Percentiles rank a stretch among this genome's conserved stretches.
phyloP scores from a whole-genome alignment of 2,113 vertebrate genomes.

The Xiphias gladius region DNA sequence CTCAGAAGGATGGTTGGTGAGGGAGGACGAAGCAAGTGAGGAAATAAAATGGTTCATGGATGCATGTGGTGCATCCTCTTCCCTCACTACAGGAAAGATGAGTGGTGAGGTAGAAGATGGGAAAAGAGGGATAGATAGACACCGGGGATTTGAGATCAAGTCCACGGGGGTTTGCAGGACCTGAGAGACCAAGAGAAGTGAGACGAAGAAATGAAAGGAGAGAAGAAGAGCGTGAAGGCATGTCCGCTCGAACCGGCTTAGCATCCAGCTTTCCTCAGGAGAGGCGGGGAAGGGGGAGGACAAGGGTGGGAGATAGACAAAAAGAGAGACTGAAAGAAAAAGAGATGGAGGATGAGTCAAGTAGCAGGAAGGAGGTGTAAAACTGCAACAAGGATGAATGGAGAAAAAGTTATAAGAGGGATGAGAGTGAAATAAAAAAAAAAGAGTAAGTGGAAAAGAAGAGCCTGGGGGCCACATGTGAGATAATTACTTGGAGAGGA shows the following conservation, averaged over 20 bases:
- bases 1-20: slow-evolving; percentile 3
- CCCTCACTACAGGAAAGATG: not conserved
- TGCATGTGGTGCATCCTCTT: slow-evolving; percentile 27
- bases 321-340: slow-evolving; percentile 25
- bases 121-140: slow-evolving; percentile 30
- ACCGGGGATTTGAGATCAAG: slow-evolving; percentile 29
- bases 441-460: slow-evolving; percentile 25
- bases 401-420: slow-evolving; percentile 27
- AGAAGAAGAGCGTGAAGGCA: slow-evolving; percentile 51
- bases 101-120: slow-evolving; percentile 44
- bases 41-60: slow-evolving; percentile 33
- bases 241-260: slow-evolving; percentile 52
- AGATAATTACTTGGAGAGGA: slow-evolving; percentile 38
- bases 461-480: not conserved
- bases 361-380: slow-evolving; percentile 23
- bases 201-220: slow-evolving; percentile 51
- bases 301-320: not conserved
- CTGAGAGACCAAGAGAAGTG: slow-evolving; percentile 34
- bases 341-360: slow-evolving; percentile 26
- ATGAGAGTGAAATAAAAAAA: slow-evolving; percentile 16
- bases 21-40: slow-evolving; percentile 17
- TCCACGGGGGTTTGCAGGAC: slow-evolving; percentile 35
- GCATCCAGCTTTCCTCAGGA: slow-evolving; percentile 46
- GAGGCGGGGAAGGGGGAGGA: slow-evolving; percentile 30
- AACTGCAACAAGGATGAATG: slow-evolving; percentile 14